Base-by-base conservation (phyloP, 1,140 invertebrate species). In the Lutraria rhynchaena region DNA sequence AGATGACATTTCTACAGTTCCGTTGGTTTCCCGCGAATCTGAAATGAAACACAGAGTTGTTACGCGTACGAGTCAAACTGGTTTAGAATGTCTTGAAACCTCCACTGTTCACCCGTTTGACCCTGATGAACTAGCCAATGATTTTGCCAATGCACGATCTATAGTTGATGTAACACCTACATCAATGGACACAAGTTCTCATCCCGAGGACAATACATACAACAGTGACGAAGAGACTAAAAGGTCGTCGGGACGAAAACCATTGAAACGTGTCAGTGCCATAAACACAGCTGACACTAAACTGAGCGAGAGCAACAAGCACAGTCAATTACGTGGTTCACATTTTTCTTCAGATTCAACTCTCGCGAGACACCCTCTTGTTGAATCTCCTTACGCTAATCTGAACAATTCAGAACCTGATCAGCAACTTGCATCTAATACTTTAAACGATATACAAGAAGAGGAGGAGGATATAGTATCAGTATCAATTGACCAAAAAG, bases 401-500 rank as follows among this genome's bases (percentile, higher is more conserved):
- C 27, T 67, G 11, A 41, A 67, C 17, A 19, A 2, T 19, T 19
- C 2, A 7, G 29, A 22, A 7, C 19, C 19, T 5, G 70, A 58
- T 13, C 11, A 27, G 19, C 57, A 49, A 9, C 29, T 13, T 11
- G 1, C 37, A 27, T 11, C 71, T 11, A 60, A 24, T 17, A 75
- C 19, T 44, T 60, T 75, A 27, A 75, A 75, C 41, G 73, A 75
- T 22, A 75, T 75, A n/a, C 41, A 60, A 49, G 73, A 75, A 61
- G 73, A 75, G 35, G 58, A 75, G 13, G 73, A 75, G 46, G 73
- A 75, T 11, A 61, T 61, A 31, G 31, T 61, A 7, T 57, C 37
- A 9, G 55, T 60, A 19, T 19, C 17, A 4, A 46, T 46, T 7
- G 73, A 61, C n/a, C 4, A 24, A 19, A 49, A 75, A 5, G 44